Conservation (phyloP, 2,797 vertebrate species). For the Takifugu ocellatus region DNA sequence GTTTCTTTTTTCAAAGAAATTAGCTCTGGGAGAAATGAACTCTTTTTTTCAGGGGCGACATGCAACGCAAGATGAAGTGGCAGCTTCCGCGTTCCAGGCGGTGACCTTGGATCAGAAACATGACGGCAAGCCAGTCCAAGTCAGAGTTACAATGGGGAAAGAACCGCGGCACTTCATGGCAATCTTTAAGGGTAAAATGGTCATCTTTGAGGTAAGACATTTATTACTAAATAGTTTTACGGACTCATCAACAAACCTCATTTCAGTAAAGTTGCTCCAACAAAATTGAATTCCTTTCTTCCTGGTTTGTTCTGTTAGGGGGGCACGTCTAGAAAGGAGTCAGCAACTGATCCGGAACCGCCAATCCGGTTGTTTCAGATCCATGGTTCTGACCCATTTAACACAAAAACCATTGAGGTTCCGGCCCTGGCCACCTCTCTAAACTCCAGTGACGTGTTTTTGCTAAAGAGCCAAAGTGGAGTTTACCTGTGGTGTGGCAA, state of each 20-base stretch:
- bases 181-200: conserved; percentile 88
- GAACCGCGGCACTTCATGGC: conserved; percentile 88
- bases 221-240: background rate
- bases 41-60: conserved; percentile 76
- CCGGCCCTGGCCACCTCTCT: conserved; percentile 78
- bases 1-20: background rate
- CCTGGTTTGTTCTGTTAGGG: conserved; percentile 68
- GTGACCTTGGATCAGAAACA: conserved; percentile 81
- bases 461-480: conserved; percentile 75
- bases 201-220: conserved; percentile 82
- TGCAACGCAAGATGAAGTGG: conserved; percentile 81
- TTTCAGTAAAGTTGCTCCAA: no score
- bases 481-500: conserved; percentile 89
- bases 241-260: background rate
- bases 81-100: conserved; percentile 83
- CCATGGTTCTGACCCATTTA: conserved; percentile 73
- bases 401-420: conserved; percentile 86
- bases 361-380: conserved; percentile 85
- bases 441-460: conserved; percentile 89
- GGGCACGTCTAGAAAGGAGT: conserved; percentile 82
- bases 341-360: conserved; percentile 71
- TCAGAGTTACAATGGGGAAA: conserved; percentile 86
- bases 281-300: background rate
- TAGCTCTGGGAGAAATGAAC: background rate
- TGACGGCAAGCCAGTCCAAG: conserved; percentile 78